phyloP scores from a whole-genome alignment of 2,113 vertebrate genomes.

The Epinephelus cyanopodus region DNA sequence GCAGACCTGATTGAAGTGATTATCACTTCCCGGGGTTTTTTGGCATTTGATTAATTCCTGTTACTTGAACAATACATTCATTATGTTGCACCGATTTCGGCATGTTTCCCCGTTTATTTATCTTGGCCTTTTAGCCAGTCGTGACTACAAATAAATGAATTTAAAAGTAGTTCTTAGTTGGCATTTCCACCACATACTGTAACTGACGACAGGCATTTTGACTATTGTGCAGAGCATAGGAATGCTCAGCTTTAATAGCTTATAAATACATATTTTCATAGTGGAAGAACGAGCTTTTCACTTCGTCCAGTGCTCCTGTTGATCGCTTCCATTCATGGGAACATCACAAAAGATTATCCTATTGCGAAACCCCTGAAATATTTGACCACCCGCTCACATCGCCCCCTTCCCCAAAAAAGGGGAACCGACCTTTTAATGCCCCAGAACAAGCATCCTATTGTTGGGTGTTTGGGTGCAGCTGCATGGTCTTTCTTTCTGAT shows the following conservation, averaged over 20 bases:
- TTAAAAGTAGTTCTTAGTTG: background rate
- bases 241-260: background rate
- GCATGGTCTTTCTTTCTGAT: slow-evolving; percentile 75
- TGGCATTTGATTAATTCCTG: slow-evolving; percentile 20
- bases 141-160: background rate
- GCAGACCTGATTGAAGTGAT: slow-evolving; percentile 3
- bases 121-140: background rate
- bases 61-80: background rate
- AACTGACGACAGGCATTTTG: background rate
- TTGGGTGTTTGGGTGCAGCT: slow-evolving; percentile 83
- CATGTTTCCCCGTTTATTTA: background rate
- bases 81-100: background rate
- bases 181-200: background rate
- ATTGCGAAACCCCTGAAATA: slow-evolving; percentile 70
- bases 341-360: slow-evolving; percentile 73
- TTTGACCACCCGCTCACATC: slow-evolving; percentile 69
- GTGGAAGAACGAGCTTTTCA: background rate
- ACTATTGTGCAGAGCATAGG: background rate
- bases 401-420: slow-evolving; percentile 67
- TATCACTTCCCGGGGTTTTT: background rate
- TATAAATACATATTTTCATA: background rate
- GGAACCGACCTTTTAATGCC: slow-evolving; percentile 61
- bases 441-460: slow-evolving; percentile 82
- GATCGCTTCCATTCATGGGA: slow-evolving; percentile 39
- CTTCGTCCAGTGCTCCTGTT: background rate